A percentile compares a stretch with the other conserved stretches of the same genome.
phyloP scores from a whole-genome alignment of 92 coral and sea anemone species.

The Porites evermanni region DNA sequence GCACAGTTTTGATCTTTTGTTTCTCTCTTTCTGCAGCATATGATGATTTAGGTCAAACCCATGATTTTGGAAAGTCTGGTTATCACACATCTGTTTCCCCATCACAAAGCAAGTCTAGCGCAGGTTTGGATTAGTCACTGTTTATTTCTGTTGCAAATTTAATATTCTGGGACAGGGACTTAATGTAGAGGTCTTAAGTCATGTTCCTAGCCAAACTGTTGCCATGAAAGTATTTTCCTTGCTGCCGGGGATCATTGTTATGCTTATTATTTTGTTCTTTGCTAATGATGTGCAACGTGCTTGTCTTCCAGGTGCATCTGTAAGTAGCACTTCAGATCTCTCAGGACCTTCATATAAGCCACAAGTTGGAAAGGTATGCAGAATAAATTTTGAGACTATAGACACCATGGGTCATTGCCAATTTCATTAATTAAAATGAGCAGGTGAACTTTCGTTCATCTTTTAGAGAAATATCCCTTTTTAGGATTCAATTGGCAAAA shows the following conservation, averaged over 20 bases:
- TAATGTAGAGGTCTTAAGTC: no score
- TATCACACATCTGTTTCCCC: slow-evolving; percentile 86
- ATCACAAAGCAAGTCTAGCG: slow-evolving; percentile 79
- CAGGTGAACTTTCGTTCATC: background rate
- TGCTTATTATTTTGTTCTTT: no score
- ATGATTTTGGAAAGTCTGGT: slow-evolving; percentile 85
- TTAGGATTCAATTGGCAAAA: no score
- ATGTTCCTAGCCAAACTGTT: no score
- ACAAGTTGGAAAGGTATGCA: slow-evolving; percentile 70
- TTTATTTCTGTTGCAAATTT: background rate
- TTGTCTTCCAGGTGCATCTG: slow-evolving; percentile 56
- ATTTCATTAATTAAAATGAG: background rate
- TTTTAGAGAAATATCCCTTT: no score
- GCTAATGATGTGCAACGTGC: background rate
- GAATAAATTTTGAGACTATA: background rate
- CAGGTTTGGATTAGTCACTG: slow-evolving; percentile 60
- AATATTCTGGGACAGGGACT: no score
- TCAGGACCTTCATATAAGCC: slow-evolving; percentile 80
- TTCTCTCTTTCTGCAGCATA: slow-evolving; percentile 54
- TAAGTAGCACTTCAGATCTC: slow-evolving; percentile 82
- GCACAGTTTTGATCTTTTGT: no score
- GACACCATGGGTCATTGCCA: background rate
- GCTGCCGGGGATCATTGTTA: background rate
- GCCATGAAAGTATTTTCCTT: background rate
- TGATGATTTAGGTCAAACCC: slow-evolving; percentile 81